Evolutionary conservation across 2,888 invertebrate species (phyloP).

Genomic region (Xestia sexstrigata): DNA sequence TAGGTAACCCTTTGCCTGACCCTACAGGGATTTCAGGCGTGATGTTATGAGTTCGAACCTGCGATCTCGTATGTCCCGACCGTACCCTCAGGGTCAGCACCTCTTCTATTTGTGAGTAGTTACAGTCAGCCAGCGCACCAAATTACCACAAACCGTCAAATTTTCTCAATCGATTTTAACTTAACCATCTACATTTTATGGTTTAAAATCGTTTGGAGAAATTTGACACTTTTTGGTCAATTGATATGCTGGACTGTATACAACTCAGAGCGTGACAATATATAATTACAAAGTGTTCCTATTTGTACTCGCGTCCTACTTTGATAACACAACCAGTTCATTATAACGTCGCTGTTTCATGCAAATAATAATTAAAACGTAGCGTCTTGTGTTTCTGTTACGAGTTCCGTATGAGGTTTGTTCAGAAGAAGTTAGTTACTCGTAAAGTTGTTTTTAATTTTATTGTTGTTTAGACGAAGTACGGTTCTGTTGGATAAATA

Average conservation of each 20-base stretch:
- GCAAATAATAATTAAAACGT: slow-evolving; percentile 41
- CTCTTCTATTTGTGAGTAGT: background rate
- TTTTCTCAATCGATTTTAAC: too few species aligned
- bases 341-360: slow-evolving; percentile 30
- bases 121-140: too few species aligned
- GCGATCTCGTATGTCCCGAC: background rate
- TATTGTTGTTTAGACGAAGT: background rate
- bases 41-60: background rate
- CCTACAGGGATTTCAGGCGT: too few species aligned
- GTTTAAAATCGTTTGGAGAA: too few species aligned
- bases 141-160: too few species aligned
- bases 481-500: background rate
- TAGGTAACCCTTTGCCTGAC: too few species aligned
- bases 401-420: background rate
- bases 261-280: slow-evolving; percentile 26
- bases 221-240: too few species aligned
- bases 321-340: slow-evolving; percentile 28
- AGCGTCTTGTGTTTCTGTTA: slow-evolving; percentile 3
- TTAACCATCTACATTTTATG: too few species aligned
- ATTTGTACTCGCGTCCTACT: slow-evolving; percentile 32
- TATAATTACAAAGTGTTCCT: slow-evolving; percentile 41
- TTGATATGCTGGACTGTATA: too few species aligned
- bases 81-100: background rate
- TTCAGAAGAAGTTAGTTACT: background rate
- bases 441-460: background rate